phyloP scores from a whole-genome alignment of 1,140 invertebrate genomes.

The Lithobius niger region DNA sequence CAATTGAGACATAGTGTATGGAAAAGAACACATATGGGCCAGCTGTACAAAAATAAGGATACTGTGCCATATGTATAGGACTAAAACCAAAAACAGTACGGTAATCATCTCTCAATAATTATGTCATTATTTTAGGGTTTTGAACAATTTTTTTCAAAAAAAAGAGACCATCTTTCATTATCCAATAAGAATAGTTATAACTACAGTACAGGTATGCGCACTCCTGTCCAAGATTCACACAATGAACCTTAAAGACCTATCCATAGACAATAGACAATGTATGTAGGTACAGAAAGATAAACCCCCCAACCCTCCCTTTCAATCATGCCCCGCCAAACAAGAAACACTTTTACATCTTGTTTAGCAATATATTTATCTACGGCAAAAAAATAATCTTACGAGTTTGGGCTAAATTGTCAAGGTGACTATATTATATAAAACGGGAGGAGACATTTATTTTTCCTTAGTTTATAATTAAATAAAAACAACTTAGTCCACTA shows the following conservation, averaged over 20 bases:
- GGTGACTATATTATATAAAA: no score
- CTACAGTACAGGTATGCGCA: not conserved
- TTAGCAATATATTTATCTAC: no score
- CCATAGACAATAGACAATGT: not conserved
- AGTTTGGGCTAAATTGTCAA: no score
- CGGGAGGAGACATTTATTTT: no score
- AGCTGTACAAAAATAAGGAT: constrained; percentile 14
- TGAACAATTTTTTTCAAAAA: not conserved
- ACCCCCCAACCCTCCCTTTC: no score
- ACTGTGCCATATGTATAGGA: constrained; percentile 11
- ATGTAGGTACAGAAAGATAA: not conserved
- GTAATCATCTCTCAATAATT: not conserved
- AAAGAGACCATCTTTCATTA: not conserved
- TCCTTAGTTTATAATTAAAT: not conserved
- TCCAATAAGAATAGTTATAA: not conserved
- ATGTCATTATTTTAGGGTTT: not conserved
- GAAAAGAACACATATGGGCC: not conserved
- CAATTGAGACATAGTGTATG: constrained; percentile 1
- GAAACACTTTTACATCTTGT: no score
- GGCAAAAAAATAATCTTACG: no score
- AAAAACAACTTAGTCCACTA: not conserved
- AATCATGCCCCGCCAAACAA: no score
- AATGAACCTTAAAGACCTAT: not conserved
- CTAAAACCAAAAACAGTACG: constrained; percentile 8
- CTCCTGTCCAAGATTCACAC: not conserved